Evolutionary conservation across 2,113 vertebrate genomes (phyloP), one percentile per base, ranked within the genome.

Genomic region (Poeciliopsis prolifica): DNA sequence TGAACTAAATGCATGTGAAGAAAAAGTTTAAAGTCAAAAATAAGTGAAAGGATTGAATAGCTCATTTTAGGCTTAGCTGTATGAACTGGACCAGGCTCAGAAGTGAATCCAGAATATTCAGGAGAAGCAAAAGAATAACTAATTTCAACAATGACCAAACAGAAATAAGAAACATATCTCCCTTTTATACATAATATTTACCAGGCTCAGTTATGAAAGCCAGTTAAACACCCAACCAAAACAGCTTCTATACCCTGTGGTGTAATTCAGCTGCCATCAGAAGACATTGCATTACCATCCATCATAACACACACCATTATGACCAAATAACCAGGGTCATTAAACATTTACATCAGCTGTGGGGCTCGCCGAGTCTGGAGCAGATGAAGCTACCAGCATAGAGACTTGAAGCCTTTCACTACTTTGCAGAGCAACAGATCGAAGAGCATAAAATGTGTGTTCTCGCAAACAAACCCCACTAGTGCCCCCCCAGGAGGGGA

Each of bases 401-500:
- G 71, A 67, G 80, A 80, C 72, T 81, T 85, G 72, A 54, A 89
- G 85, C 79, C 75, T 58, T 83, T 87, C 86, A 82, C 75, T 64
- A 51, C 68, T 83, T 77, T 77, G 31, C 75, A 75, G 78, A 75
- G 85, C 77, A 88, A 90, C 85, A 84, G 90, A 93, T 95, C 92
- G 93, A 95, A 93, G 88, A 84, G 83, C 86, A 89, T 92, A 89
- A 91, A 87, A 86, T 88, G 74, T 69, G 70, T 76, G 80, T 79
- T 88, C 83, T 78, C 71, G 76, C 91, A 88, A 94, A 93, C 86
- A 90, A 91, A 81, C 74, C 89, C 79, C 69, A 48, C 48, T 83
- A 75, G 87, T 30, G 51, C 29, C 72, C 87, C 87, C 90, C 78
- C 4, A 81, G 85, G 84, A 91, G 68, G 35, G 60, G 78, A 86